Base-by-base conservation (phyloP, 1,140 invertebrate species). In the Anthonomus grandis region DNA sequence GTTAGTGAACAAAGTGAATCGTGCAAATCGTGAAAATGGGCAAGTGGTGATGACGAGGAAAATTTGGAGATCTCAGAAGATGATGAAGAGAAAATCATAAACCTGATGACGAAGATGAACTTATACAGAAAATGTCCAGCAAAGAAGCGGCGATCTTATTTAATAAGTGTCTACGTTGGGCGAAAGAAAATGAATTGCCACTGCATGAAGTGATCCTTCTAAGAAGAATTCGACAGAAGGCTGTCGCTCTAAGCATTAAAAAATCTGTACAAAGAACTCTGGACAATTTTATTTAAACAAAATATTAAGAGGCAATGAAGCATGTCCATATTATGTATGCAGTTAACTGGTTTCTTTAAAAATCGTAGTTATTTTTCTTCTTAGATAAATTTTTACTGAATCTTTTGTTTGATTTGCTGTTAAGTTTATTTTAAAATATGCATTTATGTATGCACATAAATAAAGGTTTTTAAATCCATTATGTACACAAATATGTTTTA, bases 151-250 rank as follows among this genome's bases (percentile, higher is more conserved):
- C 17, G 6, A 39, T 6, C 17, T 39, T 15, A 15, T 39, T 39
- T 39, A 15, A 39, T 15, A 9, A 6, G 13, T 44, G 41, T 22
- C 13, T 44, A 21, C 41, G 41, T 22, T 44, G 41, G 41, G 41
- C 41, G 13, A 21, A 44, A 44, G 41, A 44, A 44, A 44, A 44
- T 22, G 10, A 17, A 19, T 22, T 44, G 13, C 41, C 41, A 44
- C 4, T 44, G 19, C 13, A 44, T 44, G 41, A 44, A 44, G 41
- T 44, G 41, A 44, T 45, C 10, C 21, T 45, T 23, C 21, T 45
- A 23, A 44, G 41, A 44, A 45, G 42, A 45, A 45, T 45, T 18
- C 42, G 42, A 45, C 42, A 45, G 42, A 45, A 45, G 21, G 4
- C 6, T 3, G 21, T 45, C 21, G 42, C 18, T 19, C 41, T 44